Evolutionary conservation across 2,113 vertebrate species (phyloP), one percentile per base, ranked within the genome.

Genomic region (Larimichthys crocea): DNA sequence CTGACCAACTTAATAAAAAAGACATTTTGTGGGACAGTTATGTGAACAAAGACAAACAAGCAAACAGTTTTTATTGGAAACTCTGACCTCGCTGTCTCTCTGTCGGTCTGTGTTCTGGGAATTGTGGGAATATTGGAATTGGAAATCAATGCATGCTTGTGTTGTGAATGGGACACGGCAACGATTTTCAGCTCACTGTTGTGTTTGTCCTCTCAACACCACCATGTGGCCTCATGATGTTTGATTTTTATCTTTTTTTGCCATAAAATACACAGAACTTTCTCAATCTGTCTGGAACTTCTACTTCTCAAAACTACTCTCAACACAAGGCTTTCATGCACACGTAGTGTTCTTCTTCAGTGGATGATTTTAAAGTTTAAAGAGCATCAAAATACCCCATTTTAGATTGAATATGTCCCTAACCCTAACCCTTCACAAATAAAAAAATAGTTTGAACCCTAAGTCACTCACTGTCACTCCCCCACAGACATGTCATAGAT

Each of bases 81-180:
- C 46, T 53, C 46, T 85, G 87, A 74, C 69, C 78, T 63, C 11
- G 3, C 42, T 59, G 69, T 22, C 57, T 35, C 11, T 19, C 4
- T 55, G 61, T 66, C 48, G 10, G 10, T 26, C 15, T 2, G 8
- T 20, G 62, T 35, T 48, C 73, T 73, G 72, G 68, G 75, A 76
- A 42, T 19, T 57, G 67, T 63, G 14, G 44, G 15, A 69, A 72
- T 75, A 55, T 61, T 79, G 50, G 76, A 76, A 86, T 67, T 75
- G 66, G 42, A 88, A 86, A 91, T 93, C 90, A 74, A 91, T 89
- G 70, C 20, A 3, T 68, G 77, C 83, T 85, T 79, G 76, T 83
- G 48, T 65, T 42, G 55, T 26, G 48, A 75, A 71, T 46, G 72
- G 57, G 46, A 57, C 0, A 17, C 72, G 69, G 61, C 40, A 77